A percentile compares a stretch with the other conserved stretches of the same genome.
phyloP scores from a whole-genome alignment of 2,113 vertebrate genomes.

The Cyanocitta stelleri region DNA sequence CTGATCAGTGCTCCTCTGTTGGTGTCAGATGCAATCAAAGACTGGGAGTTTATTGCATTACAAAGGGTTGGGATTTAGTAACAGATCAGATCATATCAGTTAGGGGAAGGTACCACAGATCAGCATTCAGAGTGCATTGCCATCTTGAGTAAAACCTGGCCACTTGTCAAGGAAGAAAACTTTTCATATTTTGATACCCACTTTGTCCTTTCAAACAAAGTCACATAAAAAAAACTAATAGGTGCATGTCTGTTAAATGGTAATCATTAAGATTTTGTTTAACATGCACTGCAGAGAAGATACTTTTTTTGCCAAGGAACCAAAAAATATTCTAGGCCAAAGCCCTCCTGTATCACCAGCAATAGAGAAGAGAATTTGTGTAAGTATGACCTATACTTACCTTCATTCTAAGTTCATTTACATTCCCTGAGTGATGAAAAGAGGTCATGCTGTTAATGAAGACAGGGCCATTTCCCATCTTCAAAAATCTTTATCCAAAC shows the following conservation, averaged over 20 bases:
- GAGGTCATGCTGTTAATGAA: not conserved
- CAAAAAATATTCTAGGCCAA: not conserved
- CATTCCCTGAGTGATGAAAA: not conserved
- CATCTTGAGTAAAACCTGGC: not conserved
- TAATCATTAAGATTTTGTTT: not conserved
- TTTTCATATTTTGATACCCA: not conserved
- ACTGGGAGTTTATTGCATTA: not conserved
- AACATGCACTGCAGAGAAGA: not conserved
- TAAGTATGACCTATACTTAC: not conserved
- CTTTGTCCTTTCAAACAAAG: not conserved
- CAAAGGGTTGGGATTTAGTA: constrained; percentile 11
- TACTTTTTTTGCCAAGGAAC: not conserved
- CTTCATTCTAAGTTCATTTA: not conserved
- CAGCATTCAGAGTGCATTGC: not conserved
- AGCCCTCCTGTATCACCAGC: not conserved
- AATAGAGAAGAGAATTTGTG: not conserved
- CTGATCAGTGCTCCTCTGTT: not conserved
- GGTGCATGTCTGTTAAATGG: not conserved
- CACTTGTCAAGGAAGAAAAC: not conserved
- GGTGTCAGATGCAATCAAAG: constrained; percentile 33
- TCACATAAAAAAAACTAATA: fast-evolving
- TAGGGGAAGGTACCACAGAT: not conserved
- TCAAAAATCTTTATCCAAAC: not conserved
- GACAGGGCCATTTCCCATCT: not conserved
- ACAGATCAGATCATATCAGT: not conserved